Percentiles rank a stretch among this genome's conserved stretches.
phyloP scores from a whole-genome alignment of 1,140 invertebrate genomes.

The Drosophila sechellia region DNA sequence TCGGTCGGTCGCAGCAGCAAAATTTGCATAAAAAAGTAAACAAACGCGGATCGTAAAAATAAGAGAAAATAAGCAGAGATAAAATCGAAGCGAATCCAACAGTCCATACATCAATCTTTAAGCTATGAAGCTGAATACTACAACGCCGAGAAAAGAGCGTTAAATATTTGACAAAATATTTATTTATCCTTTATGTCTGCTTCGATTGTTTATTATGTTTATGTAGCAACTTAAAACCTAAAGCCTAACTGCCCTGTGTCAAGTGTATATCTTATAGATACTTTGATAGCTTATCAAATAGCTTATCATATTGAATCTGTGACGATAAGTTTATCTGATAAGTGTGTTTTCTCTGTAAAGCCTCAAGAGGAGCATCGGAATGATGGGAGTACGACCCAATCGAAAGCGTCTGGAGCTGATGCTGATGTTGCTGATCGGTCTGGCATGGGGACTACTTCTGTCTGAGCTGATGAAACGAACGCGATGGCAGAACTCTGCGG shows the following conservation, averaged over 20 bases:
- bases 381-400: conserved; percentile 27
- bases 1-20: conserved; percentile 6
- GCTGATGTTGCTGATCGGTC: conserved; percentile 51
- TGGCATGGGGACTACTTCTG: conserved; percentile 46
- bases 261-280: too few species aligned
- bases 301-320: too few species aligned
- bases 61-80: background rate
- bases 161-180: background rate
- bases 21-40: conserved; percentile 72
- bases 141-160: background rate
- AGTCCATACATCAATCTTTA: conserved; percentile 1
- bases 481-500: conserved; percentile 10
- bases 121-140: background rate
- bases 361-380: background rate
- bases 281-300: too few species aligned
- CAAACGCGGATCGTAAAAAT: conserved; percentile 36
- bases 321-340: too few species aligned
- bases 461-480: conserved; percentile 35
- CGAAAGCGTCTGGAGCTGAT: conserved; percentile 46
- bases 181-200: too few species aligned
- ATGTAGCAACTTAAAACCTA: too few species aligned
- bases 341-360: background rate
- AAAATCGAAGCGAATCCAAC: conserved; percentile 11
- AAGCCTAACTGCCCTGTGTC: too few species aligned
- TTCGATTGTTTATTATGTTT: too few species aligned